These are phyloP conservation scores for Anser brachyrhynchus DNA, from an alignment of 2,113 vertebrate genomes.

Conservation along the genomic window DNA sequence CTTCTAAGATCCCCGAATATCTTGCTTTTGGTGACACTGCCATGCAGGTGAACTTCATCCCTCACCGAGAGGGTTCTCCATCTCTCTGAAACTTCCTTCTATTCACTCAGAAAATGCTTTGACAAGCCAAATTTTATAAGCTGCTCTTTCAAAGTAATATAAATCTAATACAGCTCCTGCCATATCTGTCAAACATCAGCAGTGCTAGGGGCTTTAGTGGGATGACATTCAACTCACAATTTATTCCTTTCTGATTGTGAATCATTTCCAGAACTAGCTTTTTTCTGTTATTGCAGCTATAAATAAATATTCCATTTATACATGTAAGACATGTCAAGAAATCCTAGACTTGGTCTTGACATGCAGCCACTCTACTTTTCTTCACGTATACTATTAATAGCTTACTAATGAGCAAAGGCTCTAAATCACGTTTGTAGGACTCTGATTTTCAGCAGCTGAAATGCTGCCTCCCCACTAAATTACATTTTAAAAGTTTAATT, in stretches of 20 bases:
- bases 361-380: neutral
- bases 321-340: neutral
- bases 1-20: neutral
- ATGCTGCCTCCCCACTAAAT: neutral
- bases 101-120: neutral
- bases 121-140: neutral
- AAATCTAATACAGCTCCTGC: neutral
- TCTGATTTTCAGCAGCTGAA: neutral
- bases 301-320: neutral
- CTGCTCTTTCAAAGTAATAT: neutral
- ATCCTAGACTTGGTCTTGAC: neutral
- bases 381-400: accelerated
- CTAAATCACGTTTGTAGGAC: neutral
- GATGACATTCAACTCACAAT: neutral
- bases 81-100: neutral
- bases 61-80: neutral
- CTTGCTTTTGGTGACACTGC: neutral
- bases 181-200: neutral
- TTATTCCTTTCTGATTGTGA: neutral
- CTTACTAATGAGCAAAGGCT: neutral
- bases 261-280: neutral
- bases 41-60: neutral
- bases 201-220: neutral
- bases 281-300: neutral
- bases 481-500: neutral